Evolutionary conservation across 1,140 invertebrate genomes (phyloP), one percentile per base, ranked within the genome.

Genomic region (Heliconius hewitsoni): DNA sequence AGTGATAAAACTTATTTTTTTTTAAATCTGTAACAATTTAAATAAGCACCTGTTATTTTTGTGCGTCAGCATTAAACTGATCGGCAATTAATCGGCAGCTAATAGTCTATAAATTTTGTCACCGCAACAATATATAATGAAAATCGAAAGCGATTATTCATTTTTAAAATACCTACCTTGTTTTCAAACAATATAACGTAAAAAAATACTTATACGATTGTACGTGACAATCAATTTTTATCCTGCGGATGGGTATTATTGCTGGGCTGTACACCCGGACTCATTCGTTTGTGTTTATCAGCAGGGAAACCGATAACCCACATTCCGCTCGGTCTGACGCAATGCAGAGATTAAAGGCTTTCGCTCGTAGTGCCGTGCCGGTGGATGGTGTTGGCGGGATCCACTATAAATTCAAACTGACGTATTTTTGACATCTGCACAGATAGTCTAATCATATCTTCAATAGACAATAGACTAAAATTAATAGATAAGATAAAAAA

Each of bases 281-380:
- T 92, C 88, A 90, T 93, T 90, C 90, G 88, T 88, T 91, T 90
- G 88, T 91, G 90, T 93, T 93, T 92, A 92, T 93, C 91, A 92
- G 86, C 80, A 85, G 88, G 85, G 85, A 87, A 90, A 89, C 88
- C 91, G 90, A 93, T 93, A 93, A 91, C 89, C 87, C 90, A 91
- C 89, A 91, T 92, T 93, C 89, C 85, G 89, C 87, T 88, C 82
- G 84, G 89, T 85, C 87, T 91, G 92, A 90, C 91, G 90, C 90
- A 91, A 92, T 91, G 91, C 88, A 92, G 90, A 91, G 91, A 93
- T 94, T 94, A 93, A 93, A 92, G 88, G 92, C 85, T 92, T 94
- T 91, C 88, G 90, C 84, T 86, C 85, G 86, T 87, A 89, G 86
- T 83, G 82, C 86, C 86, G 82, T 86, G 82, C 85, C 81, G 84